phyloP scores from a whole-genome alignment of 2,797 vertebrate genomes.

The Sebastes minor region DNA sequence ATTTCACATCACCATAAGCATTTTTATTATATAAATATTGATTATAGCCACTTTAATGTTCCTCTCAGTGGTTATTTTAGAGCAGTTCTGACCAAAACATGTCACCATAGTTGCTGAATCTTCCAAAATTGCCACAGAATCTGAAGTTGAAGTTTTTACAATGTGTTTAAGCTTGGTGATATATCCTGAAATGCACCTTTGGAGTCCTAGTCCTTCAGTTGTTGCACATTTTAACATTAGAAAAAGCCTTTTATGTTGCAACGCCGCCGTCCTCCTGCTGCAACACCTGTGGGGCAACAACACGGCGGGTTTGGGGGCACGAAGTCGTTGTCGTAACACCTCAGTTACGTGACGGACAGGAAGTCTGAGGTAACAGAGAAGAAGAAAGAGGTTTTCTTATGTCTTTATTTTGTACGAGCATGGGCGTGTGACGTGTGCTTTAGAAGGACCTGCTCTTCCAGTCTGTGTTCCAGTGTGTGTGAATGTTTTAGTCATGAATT shows the following conservation, averaged over 20 bases:
- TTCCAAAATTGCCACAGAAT: too few relatives aligned
- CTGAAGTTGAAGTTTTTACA: too few relatives aligned
- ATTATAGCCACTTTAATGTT: too few relatives aligned
- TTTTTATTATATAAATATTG: too few relatives aligned
- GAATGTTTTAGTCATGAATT: background rate
- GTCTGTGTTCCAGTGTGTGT: background rate
- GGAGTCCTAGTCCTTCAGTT: background rate
- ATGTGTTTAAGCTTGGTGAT: background rate
- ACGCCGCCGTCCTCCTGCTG: background rate
- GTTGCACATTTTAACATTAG: background rate
- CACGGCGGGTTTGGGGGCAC: background rate
- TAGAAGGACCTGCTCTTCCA: constrained; percentile 17
- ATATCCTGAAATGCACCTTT: background rate
- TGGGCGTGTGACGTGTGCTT: background rate
- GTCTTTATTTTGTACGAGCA: background rate
- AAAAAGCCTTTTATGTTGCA: background rate
- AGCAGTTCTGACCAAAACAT: too few relatives aligned
- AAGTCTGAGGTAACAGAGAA: background rate
- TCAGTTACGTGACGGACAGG: background rate
- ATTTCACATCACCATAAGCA: too few relatives aligned
- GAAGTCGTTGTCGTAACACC: background rate
- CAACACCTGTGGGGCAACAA: background rate
- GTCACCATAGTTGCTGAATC: too few relatives aligned
- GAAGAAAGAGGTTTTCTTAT: background rate
- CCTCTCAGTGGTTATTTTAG: too few relatives aligned